A percentile compares a stretch with the other conserved stretches of the same genome.
phyloP scores from a whole-genome alignment of 2,113 vertebrate species.

The Bubo bubo region DNA sequence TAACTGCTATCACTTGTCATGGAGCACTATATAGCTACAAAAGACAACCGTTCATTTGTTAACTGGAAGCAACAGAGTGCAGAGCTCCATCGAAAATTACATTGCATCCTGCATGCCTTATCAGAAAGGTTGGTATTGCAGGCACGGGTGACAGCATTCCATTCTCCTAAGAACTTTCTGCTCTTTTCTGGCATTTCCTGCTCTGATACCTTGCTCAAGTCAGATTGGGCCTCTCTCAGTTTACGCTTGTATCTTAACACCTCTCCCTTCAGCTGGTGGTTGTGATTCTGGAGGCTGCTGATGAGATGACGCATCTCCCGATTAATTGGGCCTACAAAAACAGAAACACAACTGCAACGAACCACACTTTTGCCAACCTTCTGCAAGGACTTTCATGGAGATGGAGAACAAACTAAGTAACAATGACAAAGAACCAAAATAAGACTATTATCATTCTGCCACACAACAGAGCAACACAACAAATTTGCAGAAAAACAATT shows the following conservation, averaged over 20 bases:
- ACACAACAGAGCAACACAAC: not conserved
- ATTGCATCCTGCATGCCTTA: accelerated
- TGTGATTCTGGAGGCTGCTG: constrained; percentile 96
- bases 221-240: constrained; percentile 89
- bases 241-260: constrained; percentile 92
- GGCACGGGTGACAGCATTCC: not conserved
- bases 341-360: not conserved
- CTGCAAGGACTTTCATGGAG: not conserved
- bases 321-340: constrained; percentile 89
- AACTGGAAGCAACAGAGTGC: not conserved
- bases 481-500: not conserved
- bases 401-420: not conserved
- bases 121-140: not conserved
- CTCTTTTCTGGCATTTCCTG: not conserved
- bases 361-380: not conserved
- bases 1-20: not conserved
- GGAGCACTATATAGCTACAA: not conserved
- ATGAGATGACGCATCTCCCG: constrained; percentile 97
- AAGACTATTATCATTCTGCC: not conserved
- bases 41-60: not conserved
- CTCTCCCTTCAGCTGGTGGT: constrained; percentile 97
- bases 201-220: constrained; percentile 86
- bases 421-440: not conserved
- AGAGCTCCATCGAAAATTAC: not conserved
- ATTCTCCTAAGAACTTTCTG: not conserved